Evolutionary conservation across 2,888 invertebrate genomes (phyloP), one percentile per base, ranked within the genome.

Genomic region (Stenchaetothrips biformis): DNA sequence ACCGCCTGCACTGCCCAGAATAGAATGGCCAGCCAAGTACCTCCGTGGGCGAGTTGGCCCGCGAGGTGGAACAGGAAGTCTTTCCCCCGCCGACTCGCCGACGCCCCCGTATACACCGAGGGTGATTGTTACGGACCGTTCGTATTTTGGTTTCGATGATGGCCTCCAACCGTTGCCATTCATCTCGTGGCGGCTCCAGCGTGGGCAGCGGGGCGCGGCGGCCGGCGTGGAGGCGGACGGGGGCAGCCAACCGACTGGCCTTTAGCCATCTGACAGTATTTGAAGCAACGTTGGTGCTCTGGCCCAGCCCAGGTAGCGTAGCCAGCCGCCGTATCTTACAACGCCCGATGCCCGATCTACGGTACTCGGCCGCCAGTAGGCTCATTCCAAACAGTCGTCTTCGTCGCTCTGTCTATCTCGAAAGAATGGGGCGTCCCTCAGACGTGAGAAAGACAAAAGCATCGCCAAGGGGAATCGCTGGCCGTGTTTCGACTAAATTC

Each of bases 131-230:
- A 74, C 25, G 25, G 8, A n/a, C 9, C 67, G 67, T 74, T 74
- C 67, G 67, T 74, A 74, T 74, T 74, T 74, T 25, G 67, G 67
- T 74, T 74, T 25, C 67, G 67, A 74, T 74, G 67, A 74, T 74
- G 67, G 21, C 67, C 67, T 74, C 67, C 67, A 74, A 74, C 67
- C 67, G 67, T 74, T 74, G 67, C 67, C 67, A 74, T 25, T 74
- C 67, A 74, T 74, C 25, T 74, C 67, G 67, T 21, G 21, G 67
- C n/a, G 11, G 67, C 37, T 4, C 4, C 37, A 37, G 37, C 37
- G 67, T 25, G n/a, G 13, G 18, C 67, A 7, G 67, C 67, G 67
- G n/a, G 37, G 37, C 53, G 53, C 16, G n/a, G n/a, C n/a, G n/a
- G n/a, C n/a, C n/a, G n/a, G 37, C 53, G 53, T 6, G 53, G 13